These are phyloP conservation scores for Glandiceps talaboti DNA, from an alignment of 53 echinoderm and acorn worm genomes.

Conservation along the genomic window DNA sequence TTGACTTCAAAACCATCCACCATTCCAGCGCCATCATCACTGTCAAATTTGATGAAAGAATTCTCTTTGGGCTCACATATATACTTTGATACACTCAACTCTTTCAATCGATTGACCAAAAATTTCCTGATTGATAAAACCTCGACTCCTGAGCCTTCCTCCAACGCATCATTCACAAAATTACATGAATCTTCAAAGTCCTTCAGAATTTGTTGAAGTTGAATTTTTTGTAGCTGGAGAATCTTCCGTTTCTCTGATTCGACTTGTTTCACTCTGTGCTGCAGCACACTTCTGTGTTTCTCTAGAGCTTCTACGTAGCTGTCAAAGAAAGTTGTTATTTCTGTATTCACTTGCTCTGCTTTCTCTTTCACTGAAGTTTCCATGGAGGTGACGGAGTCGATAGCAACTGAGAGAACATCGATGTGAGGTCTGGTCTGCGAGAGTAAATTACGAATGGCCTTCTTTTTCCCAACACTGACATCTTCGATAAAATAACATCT, in stretches of 20 bases:
- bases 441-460: slow-evolving; percentile 56
- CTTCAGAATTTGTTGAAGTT: slow-evolving; percentile 52
- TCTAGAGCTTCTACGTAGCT: slow-evolving; percentile 66
- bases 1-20: slow-evolving; percentile 49
- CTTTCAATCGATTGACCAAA: slow-evolving; percentile 48
- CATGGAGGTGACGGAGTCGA: slow-evolving; percentile 35
- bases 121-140: slow-evolving; percentile 65
- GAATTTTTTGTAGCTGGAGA: slow-evolving; percentile 54
- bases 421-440: slow-evolving; percentile 78
- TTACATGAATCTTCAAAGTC: slow-evolving; percentile 76
- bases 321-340: slow-evolving; percentile 55
- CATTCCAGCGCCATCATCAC: slow-evolving; percentile 28
- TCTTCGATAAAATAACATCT: slow-evolving; percentile 73
- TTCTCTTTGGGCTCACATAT: slow-evolving; percentile 62
- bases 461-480: slow-evolving; percentile 55
- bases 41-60: slow-evolving; percentile 53
- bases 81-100: slow-evolving; percentile 52
- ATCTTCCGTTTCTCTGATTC: slow-evolving; percentile 45
- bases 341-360: slow-evolving; percentile 31
- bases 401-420: slow-evolving; percentile 48
- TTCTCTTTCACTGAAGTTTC: slow-evolving; percentile 40
- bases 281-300: slow-evolving; percentile 43
- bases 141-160: slow-evolving; percentile 64
- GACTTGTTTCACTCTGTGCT: slow-evolving; percentile 37
- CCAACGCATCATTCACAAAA: slow-evolving; percentile 37